These are phyloP conservation scores for Ectropis crepuscularia DNA, from an alignment of 2,888 invertebrate genomes.

Conservation along the genomic window DNA sequence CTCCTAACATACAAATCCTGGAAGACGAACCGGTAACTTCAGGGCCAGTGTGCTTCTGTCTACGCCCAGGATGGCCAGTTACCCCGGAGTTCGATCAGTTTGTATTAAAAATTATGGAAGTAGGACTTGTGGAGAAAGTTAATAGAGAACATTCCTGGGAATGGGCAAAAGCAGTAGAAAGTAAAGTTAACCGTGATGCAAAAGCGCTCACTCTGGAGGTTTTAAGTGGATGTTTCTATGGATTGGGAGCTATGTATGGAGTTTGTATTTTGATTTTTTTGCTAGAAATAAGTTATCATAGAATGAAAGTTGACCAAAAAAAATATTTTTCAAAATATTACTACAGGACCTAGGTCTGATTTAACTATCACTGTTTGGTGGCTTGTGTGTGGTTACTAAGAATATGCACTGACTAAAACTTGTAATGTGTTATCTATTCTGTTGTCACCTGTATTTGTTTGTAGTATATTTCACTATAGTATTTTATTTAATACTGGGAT, in stretches of 20 bases:
- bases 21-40: conserved; percentile 44
- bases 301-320: not conserved
- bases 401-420: too few relatives aligned
- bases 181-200: conserved; percentile 14
- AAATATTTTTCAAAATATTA: not conserved
- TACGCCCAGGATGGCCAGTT: conserved; percentile 66
- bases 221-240: conserved; percentile 58
- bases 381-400: too few relatives aligned
- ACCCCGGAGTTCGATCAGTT: conserved; percentile 46
- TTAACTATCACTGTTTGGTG: too few relatives aligned
- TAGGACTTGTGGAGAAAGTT: conserved; percentile 51
- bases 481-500: too few relatives aligned
- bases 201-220: conserved; percentile 49
- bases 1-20: conserved; percentile 52
- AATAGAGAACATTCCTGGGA: conserved; percentile 30
- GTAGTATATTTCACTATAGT: too few relatives aligned
- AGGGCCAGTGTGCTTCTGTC: conserved; percentile 49
- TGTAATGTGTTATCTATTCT: too few relatives aligned
- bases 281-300: conserved; percentile 50
- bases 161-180: conserved; percentile 23
- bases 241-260: conserved; percentile 48
- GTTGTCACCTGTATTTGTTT: too few relatives aligned
- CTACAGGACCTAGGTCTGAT: too few relatives aligned
- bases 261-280: conserved; percentile 51
- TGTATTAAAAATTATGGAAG: conserved; percentile 50